Conservation (phyloP, 2,797 vertebrate species). For the Rhabdophis nuchalis region DNA sequence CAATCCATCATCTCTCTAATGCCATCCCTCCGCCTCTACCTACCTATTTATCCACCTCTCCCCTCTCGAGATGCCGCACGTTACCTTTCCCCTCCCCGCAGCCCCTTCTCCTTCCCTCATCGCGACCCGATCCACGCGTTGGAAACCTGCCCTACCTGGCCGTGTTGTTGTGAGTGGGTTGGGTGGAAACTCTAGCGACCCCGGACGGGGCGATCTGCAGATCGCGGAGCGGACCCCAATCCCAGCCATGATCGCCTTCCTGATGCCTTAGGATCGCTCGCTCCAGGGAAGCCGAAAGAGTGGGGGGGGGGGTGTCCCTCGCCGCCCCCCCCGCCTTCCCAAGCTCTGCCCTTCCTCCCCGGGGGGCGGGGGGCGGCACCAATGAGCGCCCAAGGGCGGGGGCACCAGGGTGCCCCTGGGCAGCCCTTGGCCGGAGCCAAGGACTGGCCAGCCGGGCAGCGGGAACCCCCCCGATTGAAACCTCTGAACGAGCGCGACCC, state of each 20-base stretch:
- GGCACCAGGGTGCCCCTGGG: background rate
- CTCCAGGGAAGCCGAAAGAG: no score
- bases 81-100: no score
- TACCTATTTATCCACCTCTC: no score
- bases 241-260: rapidly evolving
- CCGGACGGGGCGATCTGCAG: no score
- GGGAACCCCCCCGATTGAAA: background rate
- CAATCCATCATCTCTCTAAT: no score
- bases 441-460: background rate
- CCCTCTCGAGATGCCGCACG: no score
- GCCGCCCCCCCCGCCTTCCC: no score
- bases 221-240: no score
- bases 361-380: background rate
- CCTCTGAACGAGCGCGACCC: background rate
- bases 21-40: no score
- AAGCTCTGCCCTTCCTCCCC: background rate
- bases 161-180: background rate
- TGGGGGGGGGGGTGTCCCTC: background rate
- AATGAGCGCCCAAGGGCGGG: background rate
- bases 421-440: background rate
- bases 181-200: no score
- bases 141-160: background rate
- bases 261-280: no score
- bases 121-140: no score
- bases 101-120: background rate